Evolutionary conservation across 2,113 vertebrate species (phyloP).

Genomic region (Nanorana parkeri): DNA sequence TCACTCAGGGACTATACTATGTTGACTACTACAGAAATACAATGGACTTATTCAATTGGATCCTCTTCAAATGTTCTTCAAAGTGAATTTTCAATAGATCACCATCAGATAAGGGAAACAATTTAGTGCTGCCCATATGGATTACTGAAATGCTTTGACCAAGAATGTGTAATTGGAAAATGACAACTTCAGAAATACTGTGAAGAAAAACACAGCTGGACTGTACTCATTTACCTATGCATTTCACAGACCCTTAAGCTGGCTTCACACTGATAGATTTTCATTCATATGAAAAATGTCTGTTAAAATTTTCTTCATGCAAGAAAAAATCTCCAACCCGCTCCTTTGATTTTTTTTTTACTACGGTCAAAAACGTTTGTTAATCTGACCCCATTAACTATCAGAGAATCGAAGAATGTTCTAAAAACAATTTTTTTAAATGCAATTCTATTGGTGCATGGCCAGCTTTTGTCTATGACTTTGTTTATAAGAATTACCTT

Average conservation of each 20-base stretch:
- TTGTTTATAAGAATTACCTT: background rate
- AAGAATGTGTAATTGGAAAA: background rate
- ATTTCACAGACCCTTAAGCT: background rate
- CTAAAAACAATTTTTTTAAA: no score
- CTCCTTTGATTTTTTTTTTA: no score
- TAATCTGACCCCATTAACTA: no score
- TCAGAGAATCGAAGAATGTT: no score
- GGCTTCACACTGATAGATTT: no score
- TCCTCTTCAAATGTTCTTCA: background rate
- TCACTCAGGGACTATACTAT: slow-evolving; percentile 20
- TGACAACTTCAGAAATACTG: background rate
- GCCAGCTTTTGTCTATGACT: no score
- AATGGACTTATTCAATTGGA: background rate
- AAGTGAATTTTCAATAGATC: no score
- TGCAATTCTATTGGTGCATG: no score
- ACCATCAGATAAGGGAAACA: background rate
- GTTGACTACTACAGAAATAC: background rate
- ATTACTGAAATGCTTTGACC: background rate
- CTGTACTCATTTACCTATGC: slow-evolving; percentile 3
- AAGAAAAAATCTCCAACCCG: no score
- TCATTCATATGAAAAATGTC: no score
- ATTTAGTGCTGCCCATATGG: slow-evolving; percentile 6
- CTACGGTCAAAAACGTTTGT: no score
- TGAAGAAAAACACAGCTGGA: background rate
- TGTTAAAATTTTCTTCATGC: no score